These are phyloP conservation scores for Spinus olivaceus DNA, from an alignment of 2,797 vertebrate species.

Conservation along the genomic window DNA sequence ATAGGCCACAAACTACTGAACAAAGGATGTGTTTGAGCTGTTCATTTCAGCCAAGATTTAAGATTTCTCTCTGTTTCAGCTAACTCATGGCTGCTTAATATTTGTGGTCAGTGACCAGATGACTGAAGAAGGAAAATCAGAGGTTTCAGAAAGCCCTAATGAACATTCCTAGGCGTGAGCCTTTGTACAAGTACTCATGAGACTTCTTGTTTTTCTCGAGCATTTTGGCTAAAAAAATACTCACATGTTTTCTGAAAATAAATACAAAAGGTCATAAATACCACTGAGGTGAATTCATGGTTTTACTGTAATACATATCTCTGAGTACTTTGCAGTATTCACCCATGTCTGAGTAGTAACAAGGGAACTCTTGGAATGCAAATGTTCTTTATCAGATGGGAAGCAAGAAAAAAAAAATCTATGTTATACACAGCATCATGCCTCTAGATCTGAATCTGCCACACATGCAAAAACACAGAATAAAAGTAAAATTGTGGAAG, in stretches of 20 bases:
- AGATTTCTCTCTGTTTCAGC: not conserved
- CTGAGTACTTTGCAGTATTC: conserved; percentile 22
- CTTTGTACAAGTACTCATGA: conserved; percentile 27
- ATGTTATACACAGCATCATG: not conserved
- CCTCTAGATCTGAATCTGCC: conserved; percentile 8
- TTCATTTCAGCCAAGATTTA: not conserved
- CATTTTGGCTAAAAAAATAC: conserved; percentile 33
- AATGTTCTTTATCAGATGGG: conserved; percentile 15
- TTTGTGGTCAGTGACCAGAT: conserved; percentile 19
- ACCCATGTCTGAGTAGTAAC: conserved; percentile 52
- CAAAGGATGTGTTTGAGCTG: not conserved
- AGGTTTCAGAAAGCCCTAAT: conserved; percentile 31
- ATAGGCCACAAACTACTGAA: not conserved
- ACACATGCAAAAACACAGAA: not conserved
- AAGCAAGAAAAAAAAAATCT: not conserved
- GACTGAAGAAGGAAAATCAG: conserved; percentile 20
- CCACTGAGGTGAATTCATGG: conserved; percentile 59
- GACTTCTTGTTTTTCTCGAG: conserved; percentile 44
- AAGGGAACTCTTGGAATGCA: conserved; percentile 41
- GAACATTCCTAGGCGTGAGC: conserved; percentile 34
- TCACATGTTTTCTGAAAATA: conserved; percentile 56
- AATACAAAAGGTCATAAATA: conserved; percentile 60
- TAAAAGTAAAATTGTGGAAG: not conserved
- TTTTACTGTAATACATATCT: conserved; percentile 36
- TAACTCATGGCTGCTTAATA: not conserved